Evolutionary conservation across 1,140 invertebrate genomes (phyloP).

Genomic region (Drosophila persimilis): DNA sequence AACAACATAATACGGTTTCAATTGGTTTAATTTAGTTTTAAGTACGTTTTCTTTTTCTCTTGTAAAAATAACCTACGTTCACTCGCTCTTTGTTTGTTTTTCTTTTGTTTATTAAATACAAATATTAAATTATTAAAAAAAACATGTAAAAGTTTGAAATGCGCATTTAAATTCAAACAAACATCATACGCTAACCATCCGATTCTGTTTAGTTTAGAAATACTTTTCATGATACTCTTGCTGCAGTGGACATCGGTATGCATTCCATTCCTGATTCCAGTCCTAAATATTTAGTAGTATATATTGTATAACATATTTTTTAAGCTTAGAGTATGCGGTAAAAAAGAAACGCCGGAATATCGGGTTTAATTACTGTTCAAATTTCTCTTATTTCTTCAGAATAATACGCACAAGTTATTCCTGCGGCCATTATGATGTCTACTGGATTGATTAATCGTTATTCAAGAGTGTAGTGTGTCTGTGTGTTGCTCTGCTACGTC

Average conservation of each 20-base stretch:
- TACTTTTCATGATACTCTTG: conserved; percentile 66
- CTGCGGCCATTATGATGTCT: conserved; percentile 8
- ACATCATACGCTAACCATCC: conserved; percentile 31
- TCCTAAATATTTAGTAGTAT: conserved; percentile 24
- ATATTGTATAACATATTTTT: neutral
- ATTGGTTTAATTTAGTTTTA: conserved; percentile 70
- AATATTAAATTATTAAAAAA: conserved; percentile 77
- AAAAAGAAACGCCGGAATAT: conserved; percentile 39
- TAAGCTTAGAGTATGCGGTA: conserved; percentile 10
- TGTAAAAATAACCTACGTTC: conserved; percentile 75
- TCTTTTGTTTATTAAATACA: conserved; percentile 70
- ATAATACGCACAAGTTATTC: conserved; percentile 58
- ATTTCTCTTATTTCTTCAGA: conserved; percentile 41
- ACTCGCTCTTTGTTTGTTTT: conserved; percentile 43
- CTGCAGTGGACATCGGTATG: conserved; percentile 6
- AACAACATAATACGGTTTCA: conserved; percentile 34
- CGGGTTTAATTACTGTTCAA: conserved; percentile 8
- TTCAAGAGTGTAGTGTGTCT: conserved; percentile 13
- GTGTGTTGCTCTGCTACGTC: neutral
- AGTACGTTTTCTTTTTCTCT: conserved; percentile 62
- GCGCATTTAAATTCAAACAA: conserved; percentile 67
- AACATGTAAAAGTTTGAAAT: conserved; percentile 77
- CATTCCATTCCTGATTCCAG: conserved; percentile 21
- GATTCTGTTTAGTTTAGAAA: conserved; percentile 67
- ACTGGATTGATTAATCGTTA: conserved; percentile 33